Evolutionary conservation across 2,888 invertebrate species (phyloP), one percentile per base, ranked within the genome.

Genomic region (Pollenia angustigena): DNA sequence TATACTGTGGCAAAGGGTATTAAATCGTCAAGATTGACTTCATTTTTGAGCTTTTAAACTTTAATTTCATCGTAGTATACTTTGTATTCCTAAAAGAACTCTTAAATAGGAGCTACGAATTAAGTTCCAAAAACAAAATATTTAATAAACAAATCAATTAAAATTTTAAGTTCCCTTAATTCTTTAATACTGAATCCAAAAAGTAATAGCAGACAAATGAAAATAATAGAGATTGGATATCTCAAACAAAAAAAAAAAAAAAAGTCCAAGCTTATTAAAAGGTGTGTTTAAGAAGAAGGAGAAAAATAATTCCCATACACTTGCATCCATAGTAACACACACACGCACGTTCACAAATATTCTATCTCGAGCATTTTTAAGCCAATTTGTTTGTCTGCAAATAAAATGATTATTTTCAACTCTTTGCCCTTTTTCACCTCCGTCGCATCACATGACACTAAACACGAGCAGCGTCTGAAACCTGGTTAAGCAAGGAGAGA

Each of bases 371-470:
- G 42, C 60, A 23, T 71, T 83, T 32, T 60, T 84, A 87, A 87
- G 76, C 83, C 83, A 87, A 84, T 87, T 87, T 81, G 80, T 78
- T 32, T 62, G 87, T 78, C 75, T 80, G 76, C 76, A 76, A 76
- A 81, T 83, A 75, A 60, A 62, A 87, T 72, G 86, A 83, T 78
- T 81, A 74, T 81, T 66, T 85, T 75, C 46, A 81, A 66, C 75
- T 80, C 75, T 74, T 32, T 68, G 58, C 50, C 72, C 79, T 66
- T 50, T 56, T 48, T 54, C 46, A 84, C 52, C 54, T 7, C 11
- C 42, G 23, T 23, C 23, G 32, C 32, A 32, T 0, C 32, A 32
- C 32, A 32, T 32, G 32, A 32, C 32, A 32, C 32, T 32, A 7
- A 23, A 68, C 44, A 16, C 44, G 74, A 12, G 42, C 78, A 78